Evolutionary conservation across 2,797 vertebrate genomes (phyloP).

Genomic region (Ataeniobius toweri): DNA sequence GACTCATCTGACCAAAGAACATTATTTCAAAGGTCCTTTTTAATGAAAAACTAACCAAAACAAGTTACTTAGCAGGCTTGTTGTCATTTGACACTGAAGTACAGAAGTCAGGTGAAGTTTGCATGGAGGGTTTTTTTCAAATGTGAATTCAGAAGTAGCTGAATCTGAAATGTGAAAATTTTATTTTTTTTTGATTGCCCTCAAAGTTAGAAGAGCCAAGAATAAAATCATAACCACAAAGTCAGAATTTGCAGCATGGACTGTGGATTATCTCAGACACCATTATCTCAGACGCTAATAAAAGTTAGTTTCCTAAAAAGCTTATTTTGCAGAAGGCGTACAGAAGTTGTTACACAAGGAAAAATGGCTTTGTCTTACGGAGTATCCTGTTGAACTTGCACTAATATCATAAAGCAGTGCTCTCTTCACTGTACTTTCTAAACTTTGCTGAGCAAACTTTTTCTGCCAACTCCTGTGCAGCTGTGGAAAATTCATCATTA

Average conservation of each 20-base stretch:
- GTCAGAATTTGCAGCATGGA: neutral
- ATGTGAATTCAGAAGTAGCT: neutral
- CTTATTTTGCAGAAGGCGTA: constrained; percentile 46
- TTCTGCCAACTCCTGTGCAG: constrained; percentile 67
- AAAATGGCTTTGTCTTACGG: constrained; percentile 54
- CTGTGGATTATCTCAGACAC: constrained; percentile 25
- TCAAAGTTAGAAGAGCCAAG: constrained; percentile 25
- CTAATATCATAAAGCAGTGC: constrained; percentile 62
- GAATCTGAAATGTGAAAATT: constrained; percentile 9
- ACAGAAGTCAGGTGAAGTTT: neutral
- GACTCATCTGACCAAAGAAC: too few relatives aligned
- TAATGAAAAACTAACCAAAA: neutral
- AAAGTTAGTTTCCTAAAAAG: constrained; percentile 24
- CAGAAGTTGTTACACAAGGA: constrained; percentile 42
- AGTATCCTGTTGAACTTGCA: constrained; percentile 62
- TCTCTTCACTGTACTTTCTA: constrained; percentile 62
- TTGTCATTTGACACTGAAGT: neutral
- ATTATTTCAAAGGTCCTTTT: neutral
- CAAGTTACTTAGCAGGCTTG: neutral
- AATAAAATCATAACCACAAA: constrained; percentile 23
- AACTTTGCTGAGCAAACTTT: constrained; percentile 77
- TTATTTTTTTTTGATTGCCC: constrained; percentile 24
- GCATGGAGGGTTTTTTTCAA: neutral
- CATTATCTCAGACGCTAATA: constrained; percentile 32
- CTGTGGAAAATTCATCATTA: constrained; percentile 78